A percentile compares a stretch with the other conserved stretches of the same genome.
Evolutionary conservation across 2,113 vertebrate species (phyloP).

Genomic region (Trochalopteron elliotii): DNA sequence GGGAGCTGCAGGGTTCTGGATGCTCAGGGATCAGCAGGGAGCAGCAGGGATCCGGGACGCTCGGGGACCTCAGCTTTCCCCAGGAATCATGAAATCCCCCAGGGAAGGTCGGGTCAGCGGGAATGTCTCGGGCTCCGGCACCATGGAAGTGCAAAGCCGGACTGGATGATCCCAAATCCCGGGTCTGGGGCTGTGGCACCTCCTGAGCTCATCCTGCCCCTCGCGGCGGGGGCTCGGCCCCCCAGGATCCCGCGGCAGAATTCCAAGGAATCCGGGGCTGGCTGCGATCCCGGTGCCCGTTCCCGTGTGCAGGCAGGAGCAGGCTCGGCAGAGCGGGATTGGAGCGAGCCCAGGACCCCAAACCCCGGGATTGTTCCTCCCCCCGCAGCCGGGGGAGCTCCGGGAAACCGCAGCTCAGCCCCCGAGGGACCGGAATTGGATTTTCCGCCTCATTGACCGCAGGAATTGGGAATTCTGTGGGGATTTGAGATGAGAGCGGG

Average conservation of each 20-base stretch:
- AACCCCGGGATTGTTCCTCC: not conserved
- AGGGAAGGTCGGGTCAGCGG: rapidly evolving
- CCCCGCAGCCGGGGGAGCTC: not conserved
- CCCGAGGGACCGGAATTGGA: not conserved
- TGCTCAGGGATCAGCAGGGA: too few species aligned
- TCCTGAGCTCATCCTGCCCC: not conserved
- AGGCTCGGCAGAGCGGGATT: not conserved
- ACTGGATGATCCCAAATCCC: not conserved
- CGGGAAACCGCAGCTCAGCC: not conserved
- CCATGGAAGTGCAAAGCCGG: rapidly evolving
- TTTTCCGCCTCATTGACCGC: rapidly evolving
- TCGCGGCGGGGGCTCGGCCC: slow-evolving; percentile 42
- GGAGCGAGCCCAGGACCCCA: not conserved
- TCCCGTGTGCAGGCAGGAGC: slow-evolving; percentile 49
- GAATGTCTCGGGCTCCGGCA: not conserved
- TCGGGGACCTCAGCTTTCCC: too few species aligned
- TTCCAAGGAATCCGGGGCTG: slow-evolving; percentile 11
- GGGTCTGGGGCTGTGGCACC: not conserved
- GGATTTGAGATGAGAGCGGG: rapidly evolving
- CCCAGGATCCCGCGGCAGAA: slow-evolving; percentile 52
- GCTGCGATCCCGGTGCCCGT: not conserved
- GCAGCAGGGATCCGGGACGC: too few species aligned
- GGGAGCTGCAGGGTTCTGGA: too few species aligned
- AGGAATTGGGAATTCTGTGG: not conserved
- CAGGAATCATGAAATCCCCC: not conserved